Base-by-base conservation (phyloP, 2,888 invertebrate species). In the Agriotes lineatus region DNA sequence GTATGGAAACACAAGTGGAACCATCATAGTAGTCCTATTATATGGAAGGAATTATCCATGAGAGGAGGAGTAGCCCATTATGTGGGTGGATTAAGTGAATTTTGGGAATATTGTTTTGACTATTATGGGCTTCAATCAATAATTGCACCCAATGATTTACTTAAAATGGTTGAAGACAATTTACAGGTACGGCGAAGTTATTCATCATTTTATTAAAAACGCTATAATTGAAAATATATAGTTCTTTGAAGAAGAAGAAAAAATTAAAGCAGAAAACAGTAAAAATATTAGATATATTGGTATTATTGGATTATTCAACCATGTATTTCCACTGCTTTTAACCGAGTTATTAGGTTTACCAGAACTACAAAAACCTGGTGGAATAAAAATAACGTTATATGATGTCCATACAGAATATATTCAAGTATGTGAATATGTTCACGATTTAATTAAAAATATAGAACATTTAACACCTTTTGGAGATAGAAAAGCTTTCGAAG, bases 21-120 rank as follows among this genome's bases (percentile, higher is more conserved):
- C 75, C 87, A 89, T 67, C 75, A 72, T 1, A 81, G 79, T 45
- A 88, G 88, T 9, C 90, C 89, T 4, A 75, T 90, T 54, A 82
- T 90, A 72, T 90, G 90, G 89, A 89, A 88, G 79, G 89, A 90
- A 81, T 78, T 88, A 62, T 81, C 86, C 58, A 82, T 85, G 78
- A 85, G 85, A 75, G 88, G 88, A 16, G 87, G 87, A 45, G 87
- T 86, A 74, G 83, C 87, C 0, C 83, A 83, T 75, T 87, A 89
- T 48, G 86, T 90, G n/a, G 90, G 90, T 5, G 87, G 88, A 50
- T 83, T 86, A 2, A 81, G 86, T 39, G 87, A 89, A 64, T 90
- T 90, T 83, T 86, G 88, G 82, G 88, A 90, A 78, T 89, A 90
- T 74, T 86, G 88, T 73, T 85, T 87, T 79, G 87, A 89, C 33